Conservation (phyloP, 1,140 invertebrate genomes). For the Popillia japonica region DNA sequence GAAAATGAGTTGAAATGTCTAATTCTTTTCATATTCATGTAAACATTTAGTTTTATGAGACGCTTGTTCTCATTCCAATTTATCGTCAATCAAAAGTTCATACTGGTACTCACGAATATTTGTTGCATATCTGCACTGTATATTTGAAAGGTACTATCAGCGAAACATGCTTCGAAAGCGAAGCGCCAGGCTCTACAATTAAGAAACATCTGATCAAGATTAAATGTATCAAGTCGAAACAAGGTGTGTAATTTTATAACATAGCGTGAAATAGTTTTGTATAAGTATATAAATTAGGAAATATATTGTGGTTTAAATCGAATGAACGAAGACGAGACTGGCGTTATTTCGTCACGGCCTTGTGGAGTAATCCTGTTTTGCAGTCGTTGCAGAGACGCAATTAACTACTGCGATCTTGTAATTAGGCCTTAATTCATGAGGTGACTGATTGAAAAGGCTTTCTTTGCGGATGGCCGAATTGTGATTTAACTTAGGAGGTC, state of each 20-base stretch:
- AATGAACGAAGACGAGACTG: neutral
- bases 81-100: too few species aligned
- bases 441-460: conserved; percentile 12
- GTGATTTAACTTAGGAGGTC: conserved; percentile 4
- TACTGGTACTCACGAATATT: too few species aligned
- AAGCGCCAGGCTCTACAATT: too few species aligned
- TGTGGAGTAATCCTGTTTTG: neutral
- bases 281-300: neutral
- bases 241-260: neutral
- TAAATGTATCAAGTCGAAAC: too few species aligned
- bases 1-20: too few species aligned
- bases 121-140: too few species aligned
- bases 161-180: too few species aligned
- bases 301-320: neutral
- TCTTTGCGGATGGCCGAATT: neutral
- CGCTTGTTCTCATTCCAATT: too few species aligned
- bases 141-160: too few species aligned
- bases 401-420: neutral
- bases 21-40: too few species aligned
- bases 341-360: conserved; percentile 4
- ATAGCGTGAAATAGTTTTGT: neutral
- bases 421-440: conserved; percentile 5
- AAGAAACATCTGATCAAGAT: too few species aligned
- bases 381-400: neutral
- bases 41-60: too few species aligned